phyloP scores from a whole-genome alignment of 2,113 vertebrate species.

The Dasypus novemcinctus region DNA sequence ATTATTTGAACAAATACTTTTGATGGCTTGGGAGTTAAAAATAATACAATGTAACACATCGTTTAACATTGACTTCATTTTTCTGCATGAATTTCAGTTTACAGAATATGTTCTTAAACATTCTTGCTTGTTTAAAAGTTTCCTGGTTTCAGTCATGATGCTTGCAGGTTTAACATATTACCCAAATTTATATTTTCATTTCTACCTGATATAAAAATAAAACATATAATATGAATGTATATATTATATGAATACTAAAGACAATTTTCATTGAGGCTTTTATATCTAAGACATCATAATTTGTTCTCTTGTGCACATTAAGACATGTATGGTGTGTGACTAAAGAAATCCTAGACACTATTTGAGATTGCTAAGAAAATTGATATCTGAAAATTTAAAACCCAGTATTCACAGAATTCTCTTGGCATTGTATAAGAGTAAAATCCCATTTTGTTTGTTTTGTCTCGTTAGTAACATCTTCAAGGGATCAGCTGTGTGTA shows the following conservation, averaged over 20 bases:
- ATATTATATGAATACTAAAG: not conserved
- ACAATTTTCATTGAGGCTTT: conserved; percentile 17
- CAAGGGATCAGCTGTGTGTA: conserved; percentile 96
- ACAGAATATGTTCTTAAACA: not conserved
- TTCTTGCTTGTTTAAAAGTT: not conserved
- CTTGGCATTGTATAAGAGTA: not conserved
- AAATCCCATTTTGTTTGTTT: conserved; percentile 5
- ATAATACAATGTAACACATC: not conserved
- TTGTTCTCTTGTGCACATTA: not conserved
- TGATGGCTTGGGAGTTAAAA: not conserved
- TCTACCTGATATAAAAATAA: not conserved
- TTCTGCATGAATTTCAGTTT: not conserved
- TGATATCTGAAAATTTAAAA: conserved; percentile 52
- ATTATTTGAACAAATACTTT: not conserved
- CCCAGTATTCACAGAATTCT: conserved; percentile 12
- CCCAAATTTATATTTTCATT: conserved; percentile 12
- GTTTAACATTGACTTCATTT: not conserved
- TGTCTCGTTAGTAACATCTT: conserved; percentile 92
- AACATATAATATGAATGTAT: not conserved
- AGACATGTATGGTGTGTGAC: not conserved
- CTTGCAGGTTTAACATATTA: not conserved
- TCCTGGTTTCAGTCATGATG: not conserved
- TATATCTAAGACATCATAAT: conserved; percentile 12
- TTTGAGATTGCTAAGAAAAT: conserved; percentile 51
- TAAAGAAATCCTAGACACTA: not conserved